Conservation (phyloP, 2,113 vertebrate genomes). For the Podocnemis expansa region DNA sequence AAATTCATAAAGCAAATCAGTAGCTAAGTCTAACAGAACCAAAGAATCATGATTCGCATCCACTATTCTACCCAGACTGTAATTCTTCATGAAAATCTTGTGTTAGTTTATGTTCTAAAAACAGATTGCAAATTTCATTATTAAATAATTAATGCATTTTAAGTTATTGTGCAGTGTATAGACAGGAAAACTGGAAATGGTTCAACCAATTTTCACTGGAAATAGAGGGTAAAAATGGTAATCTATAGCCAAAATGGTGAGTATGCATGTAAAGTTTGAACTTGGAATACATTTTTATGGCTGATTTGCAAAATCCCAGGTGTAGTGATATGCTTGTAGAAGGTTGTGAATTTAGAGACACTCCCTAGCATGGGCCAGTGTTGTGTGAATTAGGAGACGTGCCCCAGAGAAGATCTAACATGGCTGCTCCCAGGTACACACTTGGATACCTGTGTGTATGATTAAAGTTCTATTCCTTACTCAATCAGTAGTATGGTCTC, state of each 20-base stretch:
- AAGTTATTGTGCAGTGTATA: not conserved
- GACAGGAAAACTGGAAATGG: not conserved
- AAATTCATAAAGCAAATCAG: not conserved
- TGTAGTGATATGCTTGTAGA: no score
- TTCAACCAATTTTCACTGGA: not conserved
- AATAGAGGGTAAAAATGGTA: not conserved
- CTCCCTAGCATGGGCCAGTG: no score
- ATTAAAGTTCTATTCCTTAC: no score
- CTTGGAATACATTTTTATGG: slow-evolving; percentile 23
- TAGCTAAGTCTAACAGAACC: rapidly evolving
- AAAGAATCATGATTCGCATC: not conserved
- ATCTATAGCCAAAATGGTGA: not conserved
- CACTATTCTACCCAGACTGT: rapidly evolving
- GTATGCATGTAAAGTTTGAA: not conserved
- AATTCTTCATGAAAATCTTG: not conserved
- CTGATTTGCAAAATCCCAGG: slow-evolving; percentile 26
- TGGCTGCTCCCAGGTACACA: no score
- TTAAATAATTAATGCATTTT: slow-evolving; percentile 24
- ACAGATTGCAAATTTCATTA: not conserved
- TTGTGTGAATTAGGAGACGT: no score
- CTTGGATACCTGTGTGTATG: no score
- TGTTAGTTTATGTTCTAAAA: not conserved
- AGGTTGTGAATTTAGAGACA: no score
- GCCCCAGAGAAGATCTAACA: no score
- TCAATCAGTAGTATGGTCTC: no score